These are phyloP conservation scores for Belgica antarctica DNA, from an alignment of 2,888 invertebrate genomes.

Conservation along the genomic window DNA sequence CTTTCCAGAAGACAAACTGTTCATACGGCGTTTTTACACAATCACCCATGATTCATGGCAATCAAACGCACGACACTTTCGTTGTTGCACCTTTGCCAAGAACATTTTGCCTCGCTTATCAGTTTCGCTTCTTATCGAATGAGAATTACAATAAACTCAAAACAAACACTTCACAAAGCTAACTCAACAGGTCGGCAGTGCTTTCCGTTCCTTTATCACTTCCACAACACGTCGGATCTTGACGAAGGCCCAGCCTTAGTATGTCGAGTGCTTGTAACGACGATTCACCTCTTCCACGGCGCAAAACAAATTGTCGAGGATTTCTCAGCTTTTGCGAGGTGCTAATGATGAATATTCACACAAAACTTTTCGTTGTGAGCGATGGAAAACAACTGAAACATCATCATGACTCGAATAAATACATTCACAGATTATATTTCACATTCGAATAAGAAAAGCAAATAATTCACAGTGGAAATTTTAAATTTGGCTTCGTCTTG, in stretches of 20 bases:
- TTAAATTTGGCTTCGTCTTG: no score
- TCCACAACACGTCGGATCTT: background rate
- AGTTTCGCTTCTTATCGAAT: background rate
- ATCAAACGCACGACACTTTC: background rate
- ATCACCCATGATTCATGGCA: slow-evolving; percentile 3
- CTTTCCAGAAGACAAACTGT: background rate
- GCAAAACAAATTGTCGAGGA: background rate
- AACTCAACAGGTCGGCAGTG: background rate
- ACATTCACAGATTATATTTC: slow-evolving; percentile 1
- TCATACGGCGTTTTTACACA: background rate
- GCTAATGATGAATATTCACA: slow-evolving; percentile 13
- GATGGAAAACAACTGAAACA: slow-evolving; percentile 13
- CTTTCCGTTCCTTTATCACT: background rate
- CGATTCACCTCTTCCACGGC: background rate
- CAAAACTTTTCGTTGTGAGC: background rate
- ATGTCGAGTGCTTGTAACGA: no score
- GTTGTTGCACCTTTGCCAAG: background rate
- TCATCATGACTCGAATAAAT: background rate
- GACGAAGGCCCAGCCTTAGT: background rate
- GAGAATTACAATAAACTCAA: background rate
- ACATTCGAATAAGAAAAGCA: slow-evolving; percentile 20
- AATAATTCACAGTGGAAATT: background rate
- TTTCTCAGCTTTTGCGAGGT: background rate
- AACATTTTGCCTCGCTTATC: slow-evolving; percentile 1
- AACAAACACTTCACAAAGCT: background rate